phyloP scores from a whole-genome alignment of 2,113 vertebrate genomes.

The Alligator mississippiensis region DNA sequence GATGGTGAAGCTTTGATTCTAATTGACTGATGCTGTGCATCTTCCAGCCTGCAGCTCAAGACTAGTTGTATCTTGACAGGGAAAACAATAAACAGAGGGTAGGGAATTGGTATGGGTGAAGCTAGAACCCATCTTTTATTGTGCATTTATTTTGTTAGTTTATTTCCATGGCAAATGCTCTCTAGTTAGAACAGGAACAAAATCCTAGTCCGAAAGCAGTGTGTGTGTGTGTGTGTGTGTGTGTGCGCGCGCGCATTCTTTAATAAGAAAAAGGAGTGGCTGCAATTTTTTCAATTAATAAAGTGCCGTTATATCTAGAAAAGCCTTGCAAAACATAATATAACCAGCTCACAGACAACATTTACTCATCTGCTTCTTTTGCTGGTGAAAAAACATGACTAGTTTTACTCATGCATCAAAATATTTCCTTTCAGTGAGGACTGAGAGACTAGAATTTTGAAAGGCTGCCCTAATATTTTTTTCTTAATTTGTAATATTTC shows the following conservation, averaged over 20 bases:
- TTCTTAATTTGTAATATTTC: slow-evolving; percentile 39
- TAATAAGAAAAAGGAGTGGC: not conserved
- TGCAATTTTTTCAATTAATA: not conserved
- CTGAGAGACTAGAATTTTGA: not conserved
- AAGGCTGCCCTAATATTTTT: not conserved
- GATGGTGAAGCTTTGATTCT: not conserved
- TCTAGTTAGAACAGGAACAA: not conserved
- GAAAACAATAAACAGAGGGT: not conserved
- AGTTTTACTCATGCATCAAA: slow-evolving; percentile 44
- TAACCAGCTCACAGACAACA: not conserved
- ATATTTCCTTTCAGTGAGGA: slow-evolving; percentile 44
- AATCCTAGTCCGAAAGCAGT: not conserved
- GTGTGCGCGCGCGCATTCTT: not conserved
- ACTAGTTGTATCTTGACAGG: not conserved
- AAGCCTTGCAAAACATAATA: not conserved
- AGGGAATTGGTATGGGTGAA: rapidly evolving
- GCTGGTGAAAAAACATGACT: slow-evolving; percentile 47
- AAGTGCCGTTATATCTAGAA: rapidly evolving
- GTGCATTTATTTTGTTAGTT: not conserved
- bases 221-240: too few relatives aligned
- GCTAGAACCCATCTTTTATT: not conserved
- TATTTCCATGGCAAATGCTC: not conserved
- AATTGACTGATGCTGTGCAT: not conserved
- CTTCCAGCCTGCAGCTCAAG: not conserved
- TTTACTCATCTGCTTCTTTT: slow-evolving; percentile 32